Evolutionary conservation across 2,113 vertebrate genomes (phyloP).

Genomic region (Macquaria ambigua): DNA sequence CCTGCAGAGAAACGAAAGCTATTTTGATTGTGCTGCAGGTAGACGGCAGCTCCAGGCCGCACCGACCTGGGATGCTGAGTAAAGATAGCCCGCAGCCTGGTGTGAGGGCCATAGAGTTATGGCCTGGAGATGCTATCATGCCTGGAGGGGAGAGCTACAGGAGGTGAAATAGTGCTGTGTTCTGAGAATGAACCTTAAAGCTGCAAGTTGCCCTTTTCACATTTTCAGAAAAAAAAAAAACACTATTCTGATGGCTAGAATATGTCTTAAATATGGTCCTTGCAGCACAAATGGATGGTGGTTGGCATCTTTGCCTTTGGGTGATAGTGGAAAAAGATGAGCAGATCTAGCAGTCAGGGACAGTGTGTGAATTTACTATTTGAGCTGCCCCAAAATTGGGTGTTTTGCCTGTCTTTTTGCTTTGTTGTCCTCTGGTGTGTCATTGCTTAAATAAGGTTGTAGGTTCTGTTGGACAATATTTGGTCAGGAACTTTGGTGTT

Average conservation of each 20-base stretch:
- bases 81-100: slow-evolving; percentile 28
- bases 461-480: not conserved
- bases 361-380: not conserved
- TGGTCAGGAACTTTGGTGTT: not conserved
- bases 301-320: not conserved
- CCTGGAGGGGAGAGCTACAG: slow-evolving; percentile 22
- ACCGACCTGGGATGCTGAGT: not conserved
- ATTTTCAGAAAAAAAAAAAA: slow-evolving; percentile 13
- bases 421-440: not conserved
- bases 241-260: not conserved
- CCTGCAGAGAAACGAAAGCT: slow-evolving; percentile 26
- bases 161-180: slow-evolving; percentile 25
- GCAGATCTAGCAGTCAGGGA: not conserved
- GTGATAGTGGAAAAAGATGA: not conserved
- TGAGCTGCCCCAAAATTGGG: not conserved
- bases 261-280: not conserved
- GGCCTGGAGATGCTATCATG: slow-evolving; percentile 25
- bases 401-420: not conserved
- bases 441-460: not conserved
- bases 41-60: slow-evolving; percentile 7
- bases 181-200: slow-evolving; percentile 12
- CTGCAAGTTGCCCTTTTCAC: slow-evolving; percentile 21
- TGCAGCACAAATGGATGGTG: not conserved
- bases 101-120: slow-evolving; percentile 11
- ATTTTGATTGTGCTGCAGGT: slow-evolving; percentile 38